A percentile compares a stretch with the other conserved stretches of the same genome.
These are phyloP conservation scores for Apis florea DNA, from an alignment of 1,140 invertebrate genomes.

Conservation along the genomic window DNA sequence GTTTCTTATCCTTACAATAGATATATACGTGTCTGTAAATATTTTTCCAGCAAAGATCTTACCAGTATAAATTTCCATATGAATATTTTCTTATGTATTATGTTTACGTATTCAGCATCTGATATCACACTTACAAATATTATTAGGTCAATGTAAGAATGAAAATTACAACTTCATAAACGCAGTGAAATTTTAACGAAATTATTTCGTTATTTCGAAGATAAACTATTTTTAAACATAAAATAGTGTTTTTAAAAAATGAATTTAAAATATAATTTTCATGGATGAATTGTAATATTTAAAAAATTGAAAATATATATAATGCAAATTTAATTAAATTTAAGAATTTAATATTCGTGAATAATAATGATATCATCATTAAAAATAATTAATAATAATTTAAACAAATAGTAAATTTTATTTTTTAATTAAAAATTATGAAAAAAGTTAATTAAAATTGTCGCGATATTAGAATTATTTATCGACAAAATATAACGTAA, in stretches of 20 bases:
- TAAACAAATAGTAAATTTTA: too few species aligned
- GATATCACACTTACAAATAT: not conserved
- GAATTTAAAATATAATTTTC: not conserved
- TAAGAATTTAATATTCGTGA: too few species aligned
- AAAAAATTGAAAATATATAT: too few species aligned
- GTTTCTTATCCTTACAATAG: not conserved
- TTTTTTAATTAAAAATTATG: not conserved
- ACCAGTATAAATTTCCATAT: not conserved
- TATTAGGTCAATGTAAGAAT: not conserved
- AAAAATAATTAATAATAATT: too few species aligned
- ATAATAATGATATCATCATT: too few species aligned
- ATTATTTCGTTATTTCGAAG: not conserved
- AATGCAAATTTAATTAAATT: too few species aligned
- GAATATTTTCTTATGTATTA: not conserved
- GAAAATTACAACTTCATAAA: not conserved
- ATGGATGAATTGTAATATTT: not conserved
- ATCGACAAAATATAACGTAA: not conserved
- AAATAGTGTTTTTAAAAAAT: not conserved
- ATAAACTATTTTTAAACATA: not conserved
- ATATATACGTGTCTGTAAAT: not conserved
- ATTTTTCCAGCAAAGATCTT: not conserved
- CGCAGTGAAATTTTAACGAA: not conserved
- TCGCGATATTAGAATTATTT: not conserved
- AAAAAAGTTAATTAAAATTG: not conserved
- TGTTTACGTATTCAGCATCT: not conserved